Evolutionary conservation across 64 coral and sea anemone genomes (phyloP).

Genomic region (Anthopleura sola): DNA sequence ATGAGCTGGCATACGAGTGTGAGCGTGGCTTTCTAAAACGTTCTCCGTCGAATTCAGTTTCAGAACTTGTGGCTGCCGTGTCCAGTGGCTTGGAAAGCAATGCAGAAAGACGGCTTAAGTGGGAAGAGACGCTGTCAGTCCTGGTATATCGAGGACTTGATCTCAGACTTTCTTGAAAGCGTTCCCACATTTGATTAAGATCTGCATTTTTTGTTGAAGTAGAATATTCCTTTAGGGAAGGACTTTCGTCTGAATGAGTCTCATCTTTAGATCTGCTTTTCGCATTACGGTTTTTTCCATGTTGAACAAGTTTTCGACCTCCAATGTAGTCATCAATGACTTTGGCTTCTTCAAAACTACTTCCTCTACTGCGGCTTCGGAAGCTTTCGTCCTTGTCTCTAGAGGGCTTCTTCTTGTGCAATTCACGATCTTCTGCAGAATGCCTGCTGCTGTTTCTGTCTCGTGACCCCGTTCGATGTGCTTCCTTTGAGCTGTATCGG

Average conservation of each 20-base stretch:
- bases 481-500: not conserved
- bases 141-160: not conserved
- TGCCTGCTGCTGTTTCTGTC: not conserved
- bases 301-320: constrained; percentile 3
- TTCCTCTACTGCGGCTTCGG: not conserved
- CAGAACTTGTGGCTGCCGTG: not conserved
- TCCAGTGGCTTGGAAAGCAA: constrained; percentile 19
- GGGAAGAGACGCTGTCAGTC: constrained; percentile 4
- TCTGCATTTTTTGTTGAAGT: constrained; percentile 3
- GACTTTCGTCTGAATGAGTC: not conserved
- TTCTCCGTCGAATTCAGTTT: not conserved
- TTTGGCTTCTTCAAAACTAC: constrained; percentile 5
- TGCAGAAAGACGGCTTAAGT: constrained; percentile 12
- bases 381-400: constrained; percentile 1
- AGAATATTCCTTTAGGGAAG: not conserved
- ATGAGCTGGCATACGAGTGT: constrained; percentile 3
- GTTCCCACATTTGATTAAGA: constrained; percentile 44
- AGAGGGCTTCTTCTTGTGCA: not conserved
- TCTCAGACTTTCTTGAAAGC: constrained; percentile 27
- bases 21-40: constrained; percentile 11
- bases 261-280: not conserved
- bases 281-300: not conserved
- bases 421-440: not conserved
- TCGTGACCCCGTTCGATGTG: not conserved
- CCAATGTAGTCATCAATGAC: constrained; percentile 16